Percentiles rank a stretch among this genome's conserved stretches.
Conservation (phyloP, 2,797 vertebrate species). For the Myotis daubentonii region DNA sequence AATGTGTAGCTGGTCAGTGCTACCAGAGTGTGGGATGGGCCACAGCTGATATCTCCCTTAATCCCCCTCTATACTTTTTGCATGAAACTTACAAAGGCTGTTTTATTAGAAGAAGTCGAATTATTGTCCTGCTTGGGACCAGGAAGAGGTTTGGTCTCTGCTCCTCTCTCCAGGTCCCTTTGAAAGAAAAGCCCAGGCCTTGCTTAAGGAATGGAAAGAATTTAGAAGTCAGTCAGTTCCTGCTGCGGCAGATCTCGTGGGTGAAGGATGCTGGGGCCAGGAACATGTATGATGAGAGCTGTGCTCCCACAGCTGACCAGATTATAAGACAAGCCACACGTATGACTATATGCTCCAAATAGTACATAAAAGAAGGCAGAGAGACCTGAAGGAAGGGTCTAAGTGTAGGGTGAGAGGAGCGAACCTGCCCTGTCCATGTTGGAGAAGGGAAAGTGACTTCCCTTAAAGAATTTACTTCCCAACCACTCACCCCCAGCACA, state of each 20-base stretch:
- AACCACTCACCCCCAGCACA: no score
- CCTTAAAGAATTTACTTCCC: neutral
- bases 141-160: neutral
- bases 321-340: constrained; percentile 73
- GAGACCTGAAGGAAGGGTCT: neutral
- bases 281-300: constrained; percentile 66
- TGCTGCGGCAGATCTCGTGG: constrained; percentile 52
- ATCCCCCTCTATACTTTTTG: neutral
- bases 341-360: constrained; percentile 55
- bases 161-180: constrained; percentile 17
- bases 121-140: neutral
- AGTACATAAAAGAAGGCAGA: constrained; percentile 41
- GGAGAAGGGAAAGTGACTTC: neutral
- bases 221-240: constrained; percentile 58
- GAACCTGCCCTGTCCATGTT: neutral
- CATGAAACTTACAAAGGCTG: constrained; percentile 27
- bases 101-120: constrained; percentile 47
- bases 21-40: neutral
- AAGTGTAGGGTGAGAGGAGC: neutral
- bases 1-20: neutral
- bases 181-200: constrained; percentile 64
- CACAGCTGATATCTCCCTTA: neutral
- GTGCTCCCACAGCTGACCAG: constrained; percentile 58
- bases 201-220: constrained; percentile 63
- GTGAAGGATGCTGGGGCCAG: constrained; percentile 58